Evolutionary conservation across 2,888 invertebrate species (phyloP), one percentile per base, ranked within the genome.

Genomic region (Parelbella ahira): DNA sequence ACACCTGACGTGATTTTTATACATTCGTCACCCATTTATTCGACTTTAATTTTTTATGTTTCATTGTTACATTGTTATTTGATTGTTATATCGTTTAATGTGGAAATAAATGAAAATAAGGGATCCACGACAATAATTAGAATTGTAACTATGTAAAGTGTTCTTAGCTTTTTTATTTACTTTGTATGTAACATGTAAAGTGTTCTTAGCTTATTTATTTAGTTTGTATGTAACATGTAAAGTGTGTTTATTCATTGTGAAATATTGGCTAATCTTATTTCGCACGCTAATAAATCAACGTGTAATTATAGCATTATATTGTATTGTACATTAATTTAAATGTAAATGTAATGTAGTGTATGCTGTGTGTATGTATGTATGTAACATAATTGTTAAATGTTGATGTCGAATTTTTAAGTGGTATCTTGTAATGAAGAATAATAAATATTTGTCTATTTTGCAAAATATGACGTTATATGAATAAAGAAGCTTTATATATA

Each of bases 361-460:
- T 13, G 37, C 30, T 18, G 24, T 24, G 30, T n/a, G n/a, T n/a
- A n/a, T 77, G 74, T 79, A 78, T 64, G 63, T 72, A 74, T 76
- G 72, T 80, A 78, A 62, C 59, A 73, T 75, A 75, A 80, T 76
- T 87, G 84, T 86, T 86, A 79, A 83, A 83, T 77, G 78, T 84
- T 86, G 71, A 79, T 63, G 74, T 74, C 80, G 69, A 77, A 68
- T 80, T 80, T 79, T 79, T 81, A 86, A 75, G 77, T 80, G 66
- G 73, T 78, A 71, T 62, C 74, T 79, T 75, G 70, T 76, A 73
- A 67, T 13, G 76, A 61, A 74, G 77, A 62, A 75, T 62, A 56
- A 68, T 84, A 82, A 82, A 84, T 80, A 84, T 86, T 82, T 86
- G 83, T 86, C 86, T 87, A 86, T 87, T 86, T 86, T 87, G 86